Base-by-base conservation (phyloP, 2,797 vertebrate genomes). In the Euphonia xanthogaster region DNA sequence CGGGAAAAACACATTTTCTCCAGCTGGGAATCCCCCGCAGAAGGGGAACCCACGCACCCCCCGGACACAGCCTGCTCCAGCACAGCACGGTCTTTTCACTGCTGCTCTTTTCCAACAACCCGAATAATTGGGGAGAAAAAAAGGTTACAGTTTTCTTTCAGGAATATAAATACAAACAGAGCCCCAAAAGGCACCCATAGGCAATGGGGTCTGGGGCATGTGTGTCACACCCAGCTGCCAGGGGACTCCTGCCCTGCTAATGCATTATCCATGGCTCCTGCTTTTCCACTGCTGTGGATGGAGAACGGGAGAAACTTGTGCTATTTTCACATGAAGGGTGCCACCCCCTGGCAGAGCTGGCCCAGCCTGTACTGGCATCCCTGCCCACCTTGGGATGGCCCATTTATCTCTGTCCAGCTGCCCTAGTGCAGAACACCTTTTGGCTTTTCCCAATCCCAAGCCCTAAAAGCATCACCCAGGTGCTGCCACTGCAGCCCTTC, bases 31-130 rank as follows among this genome's bases (percentile, higher is more conserved):
- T 9, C 10, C 17, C 37, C 23, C 1, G 17, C 30, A 42, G 67
- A n/a, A 42, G 73, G 5, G 25, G 47, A 51, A 42, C 9, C 9
- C 47, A 9, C 7, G 19, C 30, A 22, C 2, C 7, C 27, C 7
- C 0, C 0, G 2, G 42, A 5, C 60, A 25, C 55, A 14, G 6
- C 62, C 86, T 8, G 51, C 23, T 23, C 33, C 8, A 37, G 40
- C 48, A 33, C 5, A 0, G 3, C 12, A 4, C 0, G 9, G 35
- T 3, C 48, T 10, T 12, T 13, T 17, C 30, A 9, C 48, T 5
- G 31, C 40, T 37, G 21, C 40, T 48, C 54, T 12, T 44, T 23
- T 16, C 72, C 27, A 9, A 23, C 28, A 22, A 48, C 44, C 17
- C 45, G 22, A 40, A 37, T 12, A 50, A 72, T 68, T 3, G 5